These are phyloP conservation scores for Halocaridina rubra DNA, from an alignment of 2,888 invertebrate species.

Conservation along the genomic window DNA sequence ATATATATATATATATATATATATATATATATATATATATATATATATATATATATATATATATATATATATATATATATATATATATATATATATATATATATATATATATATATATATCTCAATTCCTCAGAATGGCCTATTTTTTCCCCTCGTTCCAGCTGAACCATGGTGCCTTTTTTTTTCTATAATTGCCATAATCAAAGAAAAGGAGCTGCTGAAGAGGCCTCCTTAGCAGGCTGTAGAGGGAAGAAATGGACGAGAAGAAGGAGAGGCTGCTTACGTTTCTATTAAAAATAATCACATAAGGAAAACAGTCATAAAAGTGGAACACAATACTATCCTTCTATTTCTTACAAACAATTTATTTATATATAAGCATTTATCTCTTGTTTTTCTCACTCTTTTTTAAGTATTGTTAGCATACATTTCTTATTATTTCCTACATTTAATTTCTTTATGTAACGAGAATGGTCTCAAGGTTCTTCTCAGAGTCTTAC, in stretches of 20 bases:
- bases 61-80: not conserved
- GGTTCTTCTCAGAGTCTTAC: no score
- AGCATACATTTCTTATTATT: no score
- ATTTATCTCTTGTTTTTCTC: no score
- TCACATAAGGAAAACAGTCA: not conserved
- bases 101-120: not conserved
- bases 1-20: no score
- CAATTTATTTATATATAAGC: no score
- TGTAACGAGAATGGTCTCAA: no score
- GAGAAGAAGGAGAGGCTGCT: not conserved
- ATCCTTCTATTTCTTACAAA: no score
- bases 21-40: not conserved
- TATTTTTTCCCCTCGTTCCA: not conserved
- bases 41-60: not conserved
- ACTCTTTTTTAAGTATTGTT: no score
- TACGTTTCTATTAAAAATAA: not conserved
- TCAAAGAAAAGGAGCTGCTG: conserved; percentile 13
- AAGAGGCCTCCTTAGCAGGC: not conserved
- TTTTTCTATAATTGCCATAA: conserved; percentile 23
- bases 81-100: not conserved
- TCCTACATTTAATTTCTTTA: no score
- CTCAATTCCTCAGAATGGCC: conserved; percentile 18
- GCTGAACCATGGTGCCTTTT: conserved; percentile 36
- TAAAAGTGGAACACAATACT: no score
- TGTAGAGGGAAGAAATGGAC: not conserved